Percentiles rank a stretch among this genome's conserved stretches.
These are phyloP conservation scores for Dipus sagitta DNA, from an alignment of 2,797 vertebrate genomes.

Conservation along the genomic window DNA sequence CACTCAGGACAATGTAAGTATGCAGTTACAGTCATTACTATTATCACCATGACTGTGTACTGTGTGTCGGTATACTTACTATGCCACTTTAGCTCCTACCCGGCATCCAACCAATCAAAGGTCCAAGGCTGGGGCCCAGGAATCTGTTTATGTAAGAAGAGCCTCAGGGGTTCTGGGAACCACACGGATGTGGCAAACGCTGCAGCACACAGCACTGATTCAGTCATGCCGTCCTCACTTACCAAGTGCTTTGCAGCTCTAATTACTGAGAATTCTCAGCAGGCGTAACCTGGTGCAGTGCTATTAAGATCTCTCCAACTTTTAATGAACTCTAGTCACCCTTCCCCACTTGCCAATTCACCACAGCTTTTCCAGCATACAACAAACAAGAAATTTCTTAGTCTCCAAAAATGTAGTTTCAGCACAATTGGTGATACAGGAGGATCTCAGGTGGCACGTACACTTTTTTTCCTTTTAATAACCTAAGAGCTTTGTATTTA, in stretches of 20 bases:
- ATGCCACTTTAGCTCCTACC: background rate
- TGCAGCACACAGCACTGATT: background rate
- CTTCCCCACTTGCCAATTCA: background rate
- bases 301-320: constrained; percentile 13
- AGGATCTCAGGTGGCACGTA: background rate
- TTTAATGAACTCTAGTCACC: background rate
- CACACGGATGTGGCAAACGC: background rate
- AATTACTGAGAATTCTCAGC: constrained; percentile 25
- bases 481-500: too few relatives aligned
- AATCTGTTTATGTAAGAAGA: constrained; percentile 53
- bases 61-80: background rate
- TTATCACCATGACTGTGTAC: background rate
- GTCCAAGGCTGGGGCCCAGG: background rate
- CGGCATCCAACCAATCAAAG: constrained; percentile 40
- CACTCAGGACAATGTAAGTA: background rate
- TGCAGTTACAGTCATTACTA: constrained; percentile 1
- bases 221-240: background rate
- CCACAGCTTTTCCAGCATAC: background rate
- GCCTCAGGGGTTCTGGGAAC: constrained; percentile 45
- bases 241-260: constrained; percentile 13
- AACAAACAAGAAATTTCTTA: constrained; percentile 50
- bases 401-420: constrained; percentile 43
- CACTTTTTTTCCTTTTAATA: background rate
- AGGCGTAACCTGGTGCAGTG: background rate
- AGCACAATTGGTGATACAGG: background rate